Evolutionary conservation across 2,113 vertebrate genomes (phyloP), one percentile per base, ranked within the genome.

Genomic region (Actinemys pallida): DNA sequence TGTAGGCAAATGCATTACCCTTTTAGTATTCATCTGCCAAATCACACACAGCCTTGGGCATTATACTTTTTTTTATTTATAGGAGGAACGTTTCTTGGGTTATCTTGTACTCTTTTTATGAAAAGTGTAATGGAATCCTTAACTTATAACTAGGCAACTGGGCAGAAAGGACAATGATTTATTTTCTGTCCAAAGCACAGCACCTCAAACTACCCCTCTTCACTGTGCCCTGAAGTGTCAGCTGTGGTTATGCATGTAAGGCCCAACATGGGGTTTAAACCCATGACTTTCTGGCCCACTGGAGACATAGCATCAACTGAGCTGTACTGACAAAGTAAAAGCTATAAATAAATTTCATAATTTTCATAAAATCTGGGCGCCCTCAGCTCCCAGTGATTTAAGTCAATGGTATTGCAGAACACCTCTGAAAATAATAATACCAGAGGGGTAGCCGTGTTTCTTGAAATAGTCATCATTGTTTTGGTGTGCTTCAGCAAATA

Each of bases 371-470:
- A 89, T 42, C 8, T 50, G 24, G 83, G 22, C 42, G 50, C 8
- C 8, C 79, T 89, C 79, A 94, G 8, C 17, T 96, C 88, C 29
- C 8, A 53, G 89, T 94, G 86, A 14, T 39, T 92, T 95, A 47
- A 24, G 27, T 57, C 92, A 83, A 54, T 57, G 45, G 62, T 89
- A 87, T 53, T 62, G 17, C 59, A 85, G 62, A 90, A 8, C 17
- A 80, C 19, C n/a, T 90, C 54, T 93, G 81, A 92, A 96, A 90
- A 86, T 79, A 90, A 25, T 86, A 88, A 86, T 72, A 17, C 84
- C 35, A 50, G 2, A 50, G 50, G 13, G 50, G 50, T 50, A 50
- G 50, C 50, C 50, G 13, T 50, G 54, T 87, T 92, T 19, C 8
- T 84, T 90, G 35, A 87, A 88, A 57, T 50, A 35, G 3, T 49